Base-by-base conservation (phyloP, 2,113 vertebrate genomes). In the Panurus biarmicus region DNA sequence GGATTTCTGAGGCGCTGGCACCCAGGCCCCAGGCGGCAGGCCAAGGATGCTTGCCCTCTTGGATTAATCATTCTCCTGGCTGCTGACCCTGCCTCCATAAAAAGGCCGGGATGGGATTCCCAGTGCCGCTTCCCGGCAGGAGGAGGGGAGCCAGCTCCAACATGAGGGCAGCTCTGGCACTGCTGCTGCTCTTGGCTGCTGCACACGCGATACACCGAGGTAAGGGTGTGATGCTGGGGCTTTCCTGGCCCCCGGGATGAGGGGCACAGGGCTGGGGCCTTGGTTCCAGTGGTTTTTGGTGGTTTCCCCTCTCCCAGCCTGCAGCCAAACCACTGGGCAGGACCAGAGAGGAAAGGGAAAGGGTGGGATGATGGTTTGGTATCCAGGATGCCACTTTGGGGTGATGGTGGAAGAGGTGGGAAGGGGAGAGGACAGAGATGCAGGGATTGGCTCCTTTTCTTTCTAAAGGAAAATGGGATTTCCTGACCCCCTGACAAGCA, bases 51-150 rank as follows among this genome's bases (percentile, higher is more conserved):
- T 64, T 22, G 3, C 47, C 77, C 89, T 53, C 80, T 74, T 48
- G 85, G 90, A 87, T 98, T 98, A 97, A 98, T 97, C 61, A 97
- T 98, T 98, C 38, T 97, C 96, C 71, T 5, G 0, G 11, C 69
- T 3, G 25, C 7, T 9, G 24, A 51, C 33, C 2, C 33, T 14
- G 33, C 20, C 66, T 9, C 83, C 58, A 3, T 93, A 97, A 97
- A 97, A 97, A 69, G 1, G 0, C 33, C 0, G 3, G 25, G 22
- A 24, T 28, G 66, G 48, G 8, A 14, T 47, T 38, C 76, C 33
- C 31, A 0, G 48, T 3, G 8, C 38, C 0, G 10, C 20, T 82
- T 87, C 79, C 74, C 0, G 0, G 25, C 36, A 16, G 56, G 42
- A 76, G 65, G 40, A 93, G 51, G 57, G 23, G 60, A 64, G n/a